Evolutionary conservation across 2,797 vertebrate genomes (phyloP).

Genomic region (Scyliorhinus canicula): DNA sequence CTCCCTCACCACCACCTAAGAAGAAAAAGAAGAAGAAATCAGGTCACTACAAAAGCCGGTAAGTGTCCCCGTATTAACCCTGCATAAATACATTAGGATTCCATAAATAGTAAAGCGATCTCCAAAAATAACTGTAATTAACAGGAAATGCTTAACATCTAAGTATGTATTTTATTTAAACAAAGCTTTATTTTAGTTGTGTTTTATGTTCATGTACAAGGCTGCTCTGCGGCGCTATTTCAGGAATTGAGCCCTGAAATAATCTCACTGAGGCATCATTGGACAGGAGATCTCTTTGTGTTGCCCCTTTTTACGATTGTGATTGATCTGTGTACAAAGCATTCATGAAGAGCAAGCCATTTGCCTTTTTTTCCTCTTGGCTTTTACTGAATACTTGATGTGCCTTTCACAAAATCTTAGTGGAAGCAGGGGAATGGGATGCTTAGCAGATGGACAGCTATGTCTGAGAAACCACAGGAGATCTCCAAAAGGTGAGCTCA

Average conservation of each 20-base stretch:
- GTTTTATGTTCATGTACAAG: background rate
- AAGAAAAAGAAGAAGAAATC: slow-evolving; percentile 99
- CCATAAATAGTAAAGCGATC: too few relatives aligned
- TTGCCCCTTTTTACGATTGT: background rate
- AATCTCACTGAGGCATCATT: background rate
- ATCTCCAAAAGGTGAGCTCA: background rate
- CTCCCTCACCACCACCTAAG: slow-evolving; percentile 84
- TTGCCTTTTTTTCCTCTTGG: background rate
- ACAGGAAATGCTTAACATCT: background rate
- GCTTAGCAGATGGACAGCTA: background rate
- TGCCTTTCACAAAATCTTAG: background rate
- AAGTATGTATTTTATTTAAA: background rate
- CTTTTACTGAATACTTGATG: background rate
- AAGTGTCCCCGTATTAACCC: slow-evolving; percentile 50
- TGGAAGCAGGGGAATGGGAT: background rate
- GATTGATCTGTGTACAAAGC: background rate
- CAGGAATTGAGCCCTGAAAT: background rate
- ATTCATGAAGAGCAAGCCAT: background rate
- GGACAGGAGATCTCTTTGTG: background rate
- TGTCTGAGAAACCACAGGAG: background rate
- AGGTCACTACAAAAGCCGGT: slow-evolving; percentile 81
- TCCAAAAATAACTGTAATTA: background rate
- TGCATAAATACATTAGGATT: background rate
- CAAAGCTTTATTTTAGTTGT: background rate
- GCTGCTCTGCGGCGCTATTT: background rate